Evolutionary conservation across 35 echinoderm and acorn worm species (phyloP).

Genomic region (Amphiura filiformis): DNA sequence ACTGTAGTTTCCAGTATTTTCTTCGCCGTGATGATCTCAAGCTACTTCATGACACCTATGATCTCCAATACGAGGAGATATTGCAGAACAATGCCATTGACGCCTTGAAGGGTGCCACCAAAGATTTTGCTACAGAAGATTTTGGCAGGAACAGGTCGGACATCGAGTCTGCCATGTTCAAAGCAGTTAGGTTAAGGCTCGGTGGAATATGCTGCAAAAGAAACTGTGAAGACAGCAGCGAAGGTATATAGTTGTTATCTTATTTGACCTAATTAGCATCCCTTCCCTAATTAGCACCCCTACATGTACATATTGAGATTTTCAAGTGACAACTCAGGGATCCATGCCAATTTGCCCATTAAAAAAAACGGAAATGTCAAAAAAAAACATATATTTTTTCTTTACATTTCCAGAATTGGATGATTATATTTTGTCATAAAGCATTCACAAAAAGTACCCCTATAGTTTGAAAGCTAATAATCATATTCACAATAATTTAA

Average conservation of each 20-base stretch:
- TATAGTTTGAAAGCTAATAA: too few relatives aligned
- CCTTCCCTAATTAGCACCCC: neutral
- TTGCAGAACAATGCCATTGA: constrained; percentile 55
- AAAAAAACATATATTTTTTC: too few relatives aligned
- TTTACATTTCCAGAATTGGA: too few relatives aligned
- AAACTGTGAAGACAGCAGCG: constrained; percentile 26
- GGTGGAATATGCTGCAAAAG: constrained; percentile 63
- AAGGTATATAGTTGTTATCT: constrained; percentile 17
- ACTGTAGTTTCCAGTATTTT: constrained; percentile 74
- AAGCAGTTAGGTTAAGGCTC: constrained; percentile 44
- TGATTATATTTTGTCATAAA: too few relatives aligned
- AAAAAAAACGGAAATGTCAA: too few relatives aligned
- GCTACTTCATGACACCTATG: constrained; percentile 60
- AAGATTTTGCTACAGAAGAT: constrained; percentile 53
- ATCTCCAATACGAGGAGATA: constrained; percentile 61
- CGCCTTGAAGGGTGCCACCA: constrained; percentile 54
- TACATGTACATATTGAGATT: neutral
- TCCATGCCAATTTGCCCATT: neutral
- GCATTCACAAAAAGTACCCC: too few relatives aligned
- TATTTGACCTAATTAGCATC: neutral
- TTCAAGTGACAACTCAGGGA: neutral
- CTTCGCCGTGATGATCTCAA: constrained; percentile 42
- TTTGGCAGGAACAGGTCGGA: constrained; percentile 37
- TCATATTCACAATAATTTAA: too few relatives aligned
- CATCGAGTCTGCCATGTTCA: constrained; percentile 49